A percentile compares a stretch with the other conserved stretches of the same genome.
phyloP scores from a whole-genome alignment of 1,140 invertebrate genomes.

The Drosophila chauvacae region DNA sequence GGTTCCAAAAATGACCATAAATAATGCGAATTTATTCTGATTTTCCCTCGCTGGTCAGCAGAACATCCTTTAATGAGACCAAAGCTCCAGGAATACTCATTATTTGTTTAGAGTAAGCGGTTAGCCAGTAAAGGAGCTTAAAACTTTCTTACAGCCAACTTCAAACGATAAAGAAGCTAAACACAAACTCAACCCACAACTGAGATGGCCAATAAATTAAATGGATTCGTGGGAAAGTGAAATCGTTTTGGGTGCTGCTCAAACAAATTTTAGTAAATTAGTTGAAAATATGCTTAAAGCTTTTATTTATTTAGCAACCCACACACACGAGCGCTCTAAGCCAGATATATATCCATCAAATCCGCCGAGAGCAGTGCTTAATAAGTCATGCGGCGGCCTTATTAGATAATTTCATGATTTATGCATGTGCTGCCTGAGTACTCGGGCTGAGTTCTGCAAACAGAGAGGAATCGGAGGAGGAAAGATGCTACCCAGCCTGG shows the following conservation, averaged over 20 bases:
- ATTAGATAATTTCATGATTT: constrained; percentile 72
- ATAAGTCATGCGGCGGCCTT: constrained; percentile 57
- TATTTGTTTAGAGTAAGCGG: constrained; percentile 61
- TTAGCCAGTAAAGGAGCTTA: constrained; percentile 55
- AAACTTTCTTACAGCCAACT: constrained; percentile 58
- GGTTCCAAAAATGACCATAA: constrained; percentile 25
- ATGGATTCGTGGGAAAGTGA: constrained; percentile 23
- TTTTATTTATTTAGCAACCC: constrained; percentile 45
- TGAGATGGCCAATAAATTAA: constrained; percentile 33
- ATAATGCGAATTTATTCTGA: constrained; percentile 43
- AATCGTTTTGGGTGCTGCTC: constrained; percentile 14
- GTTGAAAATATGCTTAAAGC: constrained; percentile 53
- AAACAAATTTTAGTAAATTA: constrained; percentile 53
- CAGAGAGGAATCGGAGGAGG: constrained; percentile 12
- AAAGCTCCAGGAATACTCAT: constrained; percentile 18
- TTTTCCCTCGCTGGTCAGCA: constrained; percentile 5
- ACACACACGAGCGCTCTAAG: constrained; percentile 13
- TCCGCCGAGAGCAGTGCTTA: constrained; percentile 54
- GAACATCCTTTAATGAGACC: constrained; percentile 40
- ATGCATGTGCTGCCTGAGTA: constrained; percentile 41
- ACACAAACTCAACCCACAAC: not conserved
- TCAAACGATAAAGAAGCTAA: constrained; percentile 55
- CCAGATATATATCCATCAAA: constrained; percentile 32
- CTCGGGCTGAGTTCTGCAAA: constrained; percentile 14
- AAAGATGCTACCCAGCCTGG: not conserved